phyloP scores from a whole-genome alignment of 2,797 vertebrate genomes.

The Ibycter americanus region DNA sequence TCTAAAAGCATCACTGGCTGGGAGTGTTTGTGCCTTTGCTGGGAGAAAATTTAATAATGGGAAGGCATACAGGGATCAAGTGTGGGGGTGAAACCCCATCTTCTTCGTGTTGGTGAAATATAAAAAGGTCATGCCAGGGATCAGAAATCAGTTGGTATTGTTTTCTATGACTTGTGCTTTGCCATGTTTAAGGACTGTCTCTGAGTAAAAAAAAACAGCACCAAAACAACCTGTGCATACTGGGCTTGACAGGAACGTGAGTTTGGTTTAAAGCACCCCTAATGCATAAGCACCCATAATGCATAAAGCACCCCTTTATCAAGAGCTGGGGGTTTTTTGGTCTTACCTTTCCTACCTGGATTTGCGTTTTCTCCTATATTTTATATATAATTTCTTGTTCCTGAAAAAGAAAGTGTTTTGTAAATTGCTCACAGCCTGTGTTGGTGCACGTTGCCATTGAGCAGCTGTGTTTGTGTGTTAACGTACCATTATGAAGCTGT shows the following conservation, averaged over 20 bases:
- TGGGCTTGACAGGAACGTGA: not conserved
- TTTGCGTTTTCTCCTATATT: not conserved
- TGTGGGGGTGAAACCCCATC: accelerated
- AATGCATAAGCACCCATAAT: not conserved
- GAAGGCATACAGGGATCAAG: not conserved
- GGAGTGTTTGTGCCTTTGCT: not conserved
- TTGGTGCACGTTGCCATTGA: not conserved
- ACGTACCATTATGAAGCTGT: conserved; percentile 6
- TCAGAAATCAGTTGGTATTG: not conserved
- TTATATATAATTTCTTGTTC: not conserved
- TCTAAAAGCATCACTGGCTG: not conserved
- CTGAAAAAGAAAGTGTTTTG: not conserved
- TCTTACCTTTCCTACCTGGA: not conserved
- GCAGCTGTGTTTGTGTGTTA: conserved; percentile 43
- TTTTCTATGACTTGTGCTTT: not conserved
- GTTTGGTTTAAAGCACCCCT: not conserved
- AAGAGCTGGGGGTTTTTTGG: not conserved
- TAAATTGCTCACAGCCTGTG: not conserved
- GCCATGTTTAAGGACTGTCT: not conserved
- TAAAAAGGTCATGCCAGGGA: not conserved
- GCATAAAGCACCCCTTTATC: not conserved
- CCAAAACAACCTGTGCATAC: not conserved
- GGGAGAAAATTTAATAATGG: not conserved
- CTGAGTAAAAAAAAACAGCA: not conserved
- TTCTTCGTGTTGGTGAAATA: not conserved